Conservation (phyloP, 2,888 invertebrate species). For the Capitulum mitella region DNA sequence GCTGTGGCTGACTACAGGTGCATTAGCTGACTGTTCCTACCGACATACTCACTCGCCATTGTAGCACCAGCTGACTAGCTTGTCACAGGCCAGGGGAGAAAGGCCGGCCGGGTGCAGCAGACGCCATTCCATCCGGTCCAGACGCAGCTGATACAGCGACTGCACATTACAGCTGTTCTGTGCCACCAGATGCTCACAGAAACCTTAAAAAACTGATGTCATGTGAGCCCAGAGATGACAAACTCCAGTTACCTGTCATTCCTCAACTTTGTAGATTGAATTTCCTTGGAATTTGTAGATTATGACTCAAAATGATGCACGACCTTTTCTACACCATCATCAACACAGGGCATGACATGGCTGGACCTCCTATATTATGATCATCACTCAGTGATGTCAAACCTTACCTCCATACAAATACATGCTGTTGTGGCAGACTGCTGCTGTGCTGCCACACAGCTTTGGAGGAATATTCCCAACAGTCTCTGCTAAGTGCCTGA, state of each 20-base stretch:
- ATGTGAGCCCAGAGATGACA: too few species aligned
- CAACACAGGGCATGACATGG: too few species aligned
- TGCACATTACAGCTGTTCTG: background rate
- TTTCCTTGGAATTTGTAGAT: too few species aligned
- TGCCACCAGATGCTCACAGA: background rate
- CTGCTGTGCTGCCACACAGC: background rate
- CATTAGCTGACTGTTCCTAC: too few species aligned
- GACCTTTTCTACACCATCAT: too few species aligned
- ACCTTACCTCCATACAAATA: background rate
- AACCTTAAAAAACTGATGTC: too few species aligned
- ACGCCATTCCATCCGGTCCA: background rate
- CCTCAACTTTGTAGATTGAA: too few species aligned
- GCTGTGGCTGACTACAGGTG: too few species aligned
- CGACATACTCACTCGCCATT: background rate
- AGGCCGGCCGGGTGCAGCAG: background rate
- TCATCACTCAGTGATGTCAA: background rate
- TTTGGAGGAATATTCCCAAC: background rate
- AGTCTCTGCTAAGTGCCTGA: background rate
- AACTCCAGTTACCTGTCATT: too few species aligned
- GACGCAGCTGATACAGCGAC: background rate
- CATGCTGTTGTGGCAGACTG: background rate
- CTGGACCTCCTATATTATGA: too few species aligned
- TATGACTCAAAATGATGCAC: too few species aligned
- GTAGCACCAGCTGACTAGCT: conserved; percentile 10
- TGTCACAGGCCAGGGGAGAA: background rate